A percentile compares a stretch with the other conserved stretches of the same genome.
Conservation (phyloP, 64 coral and sea anemone genomes). For the Stichodactyla helianthus region DNA sequence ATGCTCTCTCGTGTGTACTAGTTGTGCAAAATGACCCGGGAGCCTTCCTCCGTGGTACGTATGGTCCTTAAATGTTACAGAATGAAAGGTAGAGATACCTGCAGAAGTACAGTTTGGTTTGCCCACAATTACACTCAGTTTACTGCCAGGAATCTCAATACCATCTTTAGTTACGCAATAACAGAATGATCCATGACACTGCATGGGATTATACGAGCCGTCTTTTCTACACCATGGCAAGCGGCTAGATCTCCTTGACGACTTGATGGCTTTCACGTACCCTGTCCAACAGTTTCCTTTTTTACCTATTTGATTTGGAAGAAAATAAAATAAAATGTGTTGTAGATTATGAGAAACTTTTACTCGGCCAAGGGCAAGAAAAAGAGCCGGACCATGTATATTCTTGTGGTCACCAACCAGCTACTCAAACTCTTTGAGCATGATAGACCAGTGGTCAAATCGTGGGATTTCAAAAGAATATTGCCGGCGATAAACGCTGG, state of each 20-base stretch:
- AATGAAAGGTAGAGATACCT: neutral
- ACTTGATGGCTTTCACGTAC: neutral
- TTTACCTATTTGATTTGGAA: neutral
- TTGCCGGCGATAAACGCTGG: no score
- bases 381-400: no score
- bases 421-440: no score
- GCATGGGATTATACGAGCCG: conserved; percentile 63
- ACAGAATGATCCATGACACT: conserved; percentile 65
- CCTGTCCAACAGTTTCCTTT: neutral
- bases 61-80: no score
- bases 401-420: no score
- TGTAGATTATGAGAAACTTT: neutral
- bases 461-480: no score
- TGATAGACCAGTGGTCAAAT: no score
- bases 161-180: conserved; percentile 63
- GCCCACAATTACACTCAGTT: conserved; percentile 53
- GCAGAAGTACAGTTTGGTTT: conserved; percentile 41
- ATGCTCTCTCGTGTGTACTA: no score
- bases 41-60: no score
- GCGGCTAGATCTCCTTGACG: conserved; percentile 35
- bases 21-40: no score
- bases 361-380: no score
- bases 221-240: conserved; percentile 61
- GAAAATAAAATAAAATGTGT: neutral
- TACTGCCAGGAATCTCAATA: conserved; percentile 43